phyloP scores from a whole-genome alignment of 2,113 vertebrate genomes.

The Phyllostomus discolor region DNA sequence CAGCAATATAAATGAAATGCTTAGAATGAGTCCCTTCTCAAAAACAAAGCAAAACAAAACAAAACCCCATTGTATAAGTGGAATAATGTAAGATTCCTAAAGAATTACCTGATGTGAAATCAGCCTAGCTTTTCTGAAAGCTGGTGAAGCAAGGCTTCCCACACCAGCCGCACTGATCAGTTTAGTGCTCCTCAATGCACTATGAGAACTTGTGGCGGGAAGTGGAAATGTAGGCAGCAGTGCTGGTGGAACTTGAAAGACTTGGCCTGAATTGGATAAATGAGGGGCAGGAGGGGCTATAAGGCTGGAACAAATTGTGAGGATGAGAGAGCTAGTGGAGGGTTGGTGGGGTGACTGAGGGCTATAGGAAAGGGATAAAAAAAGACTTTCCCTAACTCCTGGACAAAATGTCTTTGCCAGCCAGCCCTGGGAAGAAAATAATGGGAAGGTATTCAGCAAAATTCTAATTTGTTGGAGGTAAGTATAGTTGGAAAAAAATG shows the following conservation, averaged over 20 bases:
- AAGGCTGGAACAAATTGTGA: neutral
- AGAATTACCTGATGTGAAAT: neutral
- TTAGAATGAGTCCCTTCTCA: neutral
- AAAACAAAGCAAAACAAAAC: neutral
- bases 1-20: neutral
- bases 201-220: neutral
- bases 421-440: neutral
- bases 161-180: neutral
- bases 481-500: neutral
- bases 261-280: neutral
- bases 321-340: rapidly evolving
- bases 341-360: rapidly evolving
- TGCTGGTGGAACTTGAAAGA: neutral
- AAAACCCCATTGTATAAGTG: neutral
- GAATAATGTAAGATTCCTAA: neutral
- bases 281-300: neutral
- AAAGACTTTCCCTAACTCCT: neutral
- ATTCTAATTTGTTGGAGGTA: neutral
- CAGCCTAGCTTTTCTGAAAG: neutral
- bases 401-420: neutral
- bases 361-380: neutral
- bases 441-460: neutral
- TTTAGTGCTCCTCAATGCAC: neutral
- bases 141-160: neutral
- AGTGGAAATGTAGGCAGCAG: neutral